A percentile compares a stretch with the other conserved stretches of the same genome.
Evolutionary conservation across 1,140 invertebrate species (phyloP).

Genomic region (Homarus americanus): DNA sequence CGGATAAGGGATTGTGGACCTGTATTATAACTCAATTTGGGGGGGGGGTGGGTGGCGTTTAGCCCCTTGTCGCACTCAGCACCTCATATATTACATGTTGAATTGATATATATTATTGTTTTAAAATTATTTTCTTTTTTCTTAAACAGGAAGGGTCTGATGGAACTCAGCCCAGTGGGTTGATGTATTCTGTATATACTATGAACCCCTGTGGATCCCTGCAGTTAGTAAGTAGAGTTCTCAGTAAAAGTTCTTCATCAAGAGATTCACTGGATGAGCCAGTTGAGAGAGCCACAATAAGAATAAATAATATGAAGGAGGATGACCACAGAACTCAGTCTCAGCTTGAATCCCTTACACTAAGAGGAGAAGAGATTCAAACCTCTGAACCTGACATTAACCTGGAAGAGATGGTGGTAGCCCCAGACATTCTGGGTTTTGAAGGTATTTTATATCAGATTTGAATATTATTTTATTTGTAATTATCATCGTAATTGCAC

Average conservation of each 20-base stretch:
- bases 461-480: background rate
- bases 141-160: slow-evolving; percentile 48
- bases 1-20: too few relatives aligned
- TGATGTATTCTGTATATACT: slow-evolving; percentile 66
- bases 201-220: slow-evolving; percentile 61
- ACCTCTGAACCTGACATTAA: background rate
- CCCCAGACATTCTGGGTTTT: slow-evolving; percentile 39
- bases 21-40: background rate
- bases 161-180: slow-evolving; percentile 13
- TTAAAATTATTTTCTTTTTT: too few relatives aligned
- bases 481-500: background rate
- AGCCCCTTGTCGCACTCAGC: too few relatives aligned
- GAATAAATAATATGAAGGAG: slow-evolving; percentile 44
- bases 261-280: slow-evolving; percentile 27
- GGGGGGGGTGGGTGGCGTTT: background rate
- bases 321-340: background rate
- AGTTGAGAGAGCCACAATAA: slow-evolving; percentile 41
- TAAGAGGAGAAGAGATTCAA: background rate
- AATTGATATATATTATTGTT: background rate
- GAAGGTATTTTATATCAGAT: slow-evolving; percentile 23
- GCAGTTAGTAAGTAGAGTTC: slow-evolving; percentile 58
- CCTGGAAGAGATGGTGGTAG: slow-evolving; percentile 56
- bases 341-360: slow-evolving; percentile 16
- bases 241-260: slow-evolving; percentile 44
- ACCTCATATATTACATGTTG: background rate